These are phyloP conservation scores for Toxotes jaculatrix DNA, from an alignment of 2,113 vertebrate species.

Conservation along the genomic window DNA sequence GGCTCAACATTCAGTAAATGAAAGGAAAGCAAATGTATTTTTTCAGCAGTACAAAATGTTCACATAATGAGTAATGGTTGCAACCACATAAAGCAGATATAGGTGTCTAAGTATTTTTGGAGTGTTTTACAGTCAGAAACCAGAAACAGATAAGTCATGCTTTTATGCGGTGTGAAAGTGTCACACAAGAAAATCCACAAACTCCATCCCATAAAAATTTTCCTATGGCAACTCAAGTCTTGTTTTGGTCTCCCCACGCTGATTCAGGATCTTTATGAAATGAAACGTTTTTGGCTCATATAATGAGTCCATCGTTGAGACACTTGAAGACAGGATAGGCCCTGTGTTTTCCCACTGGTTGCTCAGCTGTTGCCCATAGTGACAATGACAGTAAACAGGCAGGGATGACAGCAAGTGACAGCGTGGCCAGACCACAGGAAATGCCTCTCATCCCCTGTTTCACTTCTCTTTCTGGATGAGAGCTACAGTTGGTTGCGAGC, in stretches of 20 bases:
- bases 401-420: constrained; percentile 68
- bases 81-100: background rate
- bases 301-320: background rate
- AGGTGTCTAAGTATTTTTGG: background rate
- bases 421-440: constrained; percentile 61
- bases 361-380: constrained; percentile 60
- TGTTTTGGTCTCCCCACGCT: background rate
- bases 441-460: constrained; percentile 72
- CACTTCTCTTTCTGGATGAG: constrained; percentile 79
- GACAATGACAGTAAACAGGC: constrained; percentile 81
- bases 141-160: constrained; percentile 7
- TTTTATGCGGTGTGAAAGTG: constrained; percentile 2
- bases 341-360: constrained; percentile 81
- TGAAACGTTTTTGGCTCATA: background rate
- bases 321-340: constrained; percentile 49
- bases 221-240: background rate
- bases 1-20: background rate
- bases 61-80: background rate
- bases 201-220: constrained; percentile 8
- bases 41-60: background rate
- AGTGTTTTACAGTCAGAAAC: background rate
- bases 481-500: constrained; percentile 16
- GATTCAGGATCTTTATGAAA: constrained; percentile 16
- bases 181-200: constrained; percentile 2
- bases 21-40: background rate